Base-by-base conservation (phyloP, 2,113 vertebrate genomes). In the Nipponia nippon region DNA sequence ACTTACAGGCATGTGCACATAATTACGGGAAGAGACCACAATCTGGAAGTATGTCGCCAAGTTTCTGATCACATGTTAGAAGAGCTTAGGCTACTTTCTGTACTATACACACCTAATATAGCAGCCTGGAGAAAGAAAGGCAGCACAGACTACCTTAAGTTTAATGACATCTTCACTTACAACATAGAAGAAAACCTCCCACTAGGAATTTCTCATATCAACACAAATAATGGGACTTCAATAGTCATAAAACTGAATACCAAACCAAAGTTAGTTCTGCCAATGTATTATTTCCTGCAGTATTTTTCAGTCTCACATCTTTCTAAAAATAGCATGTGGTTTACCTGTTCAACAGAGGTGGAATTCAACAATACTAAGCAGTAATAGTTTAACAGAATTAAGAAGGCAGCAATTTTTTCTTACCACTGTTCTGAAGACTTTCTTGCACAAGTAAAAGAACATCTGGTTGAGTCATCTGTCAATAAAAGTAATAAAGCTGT, bases 401-500 rank as follows among this genome's bases (percentile, higher is more conserved):
- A 70, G 50, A 89, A 81, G 16, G 30, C 15, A 86, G 52, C n/a
- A 49, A 11, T 55, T 76, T 61, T 84, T 98, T 98, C 99, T 99
- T 98, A 99, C 99, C 97, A 97, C 98, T 98, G 90, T 97, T 98
- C 82, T 98, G 98, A 69, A 99, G 98, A 94, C 97, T 98, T 97
- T 99, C 99, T 97, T 99, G 99, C 89, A 99, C 99, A 96, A 99
- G 94, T 97, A 99, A 97, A 71, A 99, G 98, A 96, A 99, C 99
- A 78, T 99, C 99, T 95, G 99, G 99, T 93, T 99, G 99, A 98
- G 98, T 98, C 99, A 99, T 99, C 99, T 99, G 98, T 87, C 96
- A 98, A 98, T 52, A 87, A 80, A 92, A 95, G 32, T 40, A 93
- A 87, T 23, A 81, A 77, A 87, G 38, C 6, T 65, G 19, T 38